These are phyloP conservation scores for Drosophila bocqueti DNA, from an alignment of 1,140 invertebrate genomes.

Conservation along the genomic window DNA sequence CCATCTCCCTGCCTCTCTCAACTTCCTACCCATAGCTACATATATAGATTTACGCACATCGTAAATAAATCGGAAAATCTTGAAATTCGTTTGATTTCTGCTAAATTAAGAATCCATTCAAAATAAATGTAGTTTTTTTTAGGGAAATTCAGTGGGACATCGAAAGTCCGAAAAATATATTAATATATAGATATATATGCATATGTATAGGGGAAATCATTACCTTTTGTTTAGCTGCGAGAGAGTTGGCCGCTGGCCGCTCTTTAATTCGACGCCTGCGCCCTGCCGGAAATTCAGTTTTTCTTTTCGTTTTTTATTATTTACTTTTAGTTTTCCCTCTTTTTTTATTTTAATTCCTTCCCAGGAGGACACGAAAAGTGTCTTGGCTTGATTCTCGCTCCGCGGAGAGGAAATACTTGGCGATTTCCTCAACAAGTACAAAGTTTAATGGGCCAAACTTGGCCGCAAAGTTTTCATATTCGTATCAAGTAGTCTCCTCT, in stretches of 20 bases:
- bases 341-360: background rate
- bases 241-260: slow-evolving; percentile 26
- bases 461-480: slow-evolving; percentile 33
- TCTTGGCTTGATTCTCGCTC: slow-evolving; percentile 29
- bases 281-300: slow-evolving; percentile 21
- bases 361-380: slow-evolving; percentile 1
- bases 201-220: slow-evolving; percentile 23
- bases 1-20: background rate
- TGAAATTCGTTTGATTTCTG: slow-evolving; percentile 30
- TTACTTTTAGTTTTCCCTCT: background rate
- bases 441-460: slow-evolving; percentile 45
- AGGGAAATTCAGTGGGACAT: background rate
- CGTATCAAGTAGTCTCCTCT: slow-evolving; percentile 29
- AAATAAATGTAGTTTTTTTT: slow-evolving; percentile 6
- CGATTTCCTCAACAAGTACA: slow-evolving; percentile 58
- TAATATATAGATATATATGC: background rate
- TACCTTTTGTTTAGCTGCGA: slow-evolving; percentile 13
- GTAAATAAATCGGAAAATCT: slow-evolving; percentile 33
- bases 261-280: slow-evolving; percentile 41
- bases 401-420: slow-evolving; percentile 26
- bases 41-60: slow-evolving; percentile 29
- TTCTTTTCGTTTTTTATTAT: slow-evolving; percentile 9
- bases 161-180: background rate
- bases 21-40: background rate
- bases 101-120: slow-evolving; percentile 25